A percentile compares a stretch with the other conserved stretches of the same genome.
Evolutionary conservation across 2,113 vertebrate genomes (phyloP).

Genomic region (Cisticola juncidis): DNA sequence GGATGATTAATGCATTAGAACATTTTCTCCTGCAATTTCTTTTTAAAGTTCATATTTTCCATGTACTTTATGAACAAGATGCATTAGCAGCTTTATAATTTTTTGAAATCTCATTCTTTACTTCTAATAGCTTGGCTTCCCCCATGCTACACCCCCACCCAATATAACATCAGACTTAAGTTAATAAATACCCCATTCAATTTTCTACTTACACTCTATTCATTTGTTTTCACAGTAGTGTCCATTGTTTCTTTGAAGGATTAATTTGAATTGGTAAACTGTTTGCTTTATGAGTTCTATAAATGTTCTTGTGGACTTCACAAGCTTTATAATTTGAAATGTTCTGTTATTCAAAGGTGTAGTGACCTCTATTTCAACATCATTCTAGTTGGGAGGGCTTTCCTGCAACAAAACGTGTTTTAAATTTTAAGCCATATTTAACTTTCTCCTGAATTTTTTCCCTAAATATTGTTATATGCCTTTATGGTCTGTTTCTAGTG

Average conservation of each 20-base stretch:
- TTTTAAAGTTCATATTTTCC: not conserved
- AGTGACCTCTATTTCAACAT: not conserved
- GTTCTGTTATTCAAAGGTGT: not conserved
- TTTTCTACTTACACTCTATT: not conserved
- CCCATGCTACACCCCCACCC: rapidly evolving
- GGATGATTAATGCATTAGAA: not conserved
- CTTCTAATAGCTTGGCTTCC: not conserved
- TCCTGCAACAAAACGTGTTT: not conserved
- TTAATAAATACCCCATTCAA: not conserved
- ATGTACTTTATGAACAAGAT: not conserved
- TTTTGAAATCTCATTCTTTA: not conserved
- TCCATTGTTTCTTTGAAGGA: not conserved
- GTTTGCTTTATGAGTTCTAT: not conserved
- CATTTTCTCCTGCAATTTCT: not conserved
- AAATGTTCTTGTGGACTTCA: not conserved
- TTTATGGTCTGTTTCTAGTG: not conserved
- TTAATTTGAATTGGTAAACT: not conserved
- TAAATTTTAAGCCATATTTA: not conserved
- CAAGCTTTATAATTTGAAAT: not conserved
- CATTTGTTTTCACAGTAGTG: not conserved
- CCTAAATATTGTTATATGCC: not conserved
- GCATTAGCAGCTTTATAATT: not conserved
- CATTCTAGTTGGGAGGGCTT: rapidly evolving
- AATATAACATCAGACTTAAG: not conserved
- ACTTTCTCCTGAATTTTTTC: not conserved